These are phyloP conservation scores for Macrostomum lignano DNA, from an alignment of 1,140 invertebrate genomes.

Conservation along the genomic window DNA sequence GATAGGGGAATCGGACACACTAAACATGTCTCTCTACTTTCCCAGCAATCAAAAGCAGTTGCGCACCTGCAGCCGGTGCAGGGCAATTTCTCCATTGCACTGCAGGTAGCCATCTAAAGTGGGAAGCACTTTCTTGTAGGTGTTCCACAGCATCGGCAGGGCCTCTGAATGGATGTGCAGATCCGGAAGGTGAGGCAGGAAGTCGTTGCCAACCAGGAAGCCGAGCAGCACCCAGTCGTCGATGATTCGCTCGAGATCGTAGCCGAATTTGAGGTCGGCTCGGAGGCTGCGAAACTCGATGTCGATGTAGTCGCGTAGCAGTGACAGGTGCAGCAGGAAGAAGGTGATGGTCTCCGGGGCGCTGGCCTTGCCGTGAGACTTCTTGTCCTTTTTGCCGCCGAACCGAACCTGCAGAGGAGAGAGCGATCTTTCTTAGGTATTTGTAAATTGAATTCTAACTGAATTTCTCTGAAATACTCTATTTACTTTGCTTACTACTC, in stretches of 20 bases:
- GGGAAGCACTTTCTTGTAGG: constrained; percentile 57
- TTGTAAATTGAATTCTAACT: too few relatives aligned
- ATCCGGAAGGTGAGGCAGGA: constrained; percentile 70
- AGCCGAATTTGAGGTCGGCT: constrained; percentile 36
- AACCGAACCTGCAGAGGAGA: too few relatives aligned
- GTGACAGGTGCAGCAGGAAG: constrained; percentile 58
- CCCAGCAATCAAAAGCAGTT: too few relatives aligned
- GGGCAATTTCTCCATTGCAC: too few relatives aligned
- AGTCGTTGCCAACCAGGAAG: constrained; percentile 83
- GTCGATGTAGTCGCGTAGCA: constrained; percentile 67
- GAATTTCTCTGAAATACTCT: too few relatives aligned
- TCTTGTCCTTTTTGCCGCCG: too few relatives aligned
- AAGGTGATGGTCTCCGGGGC: constrained; percentile 29
- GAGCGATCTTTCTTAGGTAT: too few relatives aligned
- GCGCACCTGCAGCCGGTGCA: too few relatives aligned
- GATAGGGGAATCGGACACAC: too few relatives aligned
- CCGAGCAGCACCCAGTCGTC: constrained; percentile 62
- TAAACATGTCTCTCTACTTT: too few relatives aligned
- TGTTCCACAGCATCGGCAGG: constrained; percentile 50
- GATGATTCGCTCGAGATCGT: constrained; percentile 48
- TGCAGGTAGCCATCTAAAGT: constrained; percentile 38
- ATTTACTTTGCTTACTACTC: too few relatives aligned
- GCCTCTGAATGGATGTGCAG: constrained; percentile 68
- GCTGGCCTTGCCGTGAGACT: too few relatives aligned
- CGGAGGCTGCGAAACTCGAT: constrained; percentile 44